Evolutionary conservation across 1,140 invertebrate genomes (phyloP), one percentile per base, ranked within the genome.

Genomic region (Dendrolimus kikuchii): DNA sequence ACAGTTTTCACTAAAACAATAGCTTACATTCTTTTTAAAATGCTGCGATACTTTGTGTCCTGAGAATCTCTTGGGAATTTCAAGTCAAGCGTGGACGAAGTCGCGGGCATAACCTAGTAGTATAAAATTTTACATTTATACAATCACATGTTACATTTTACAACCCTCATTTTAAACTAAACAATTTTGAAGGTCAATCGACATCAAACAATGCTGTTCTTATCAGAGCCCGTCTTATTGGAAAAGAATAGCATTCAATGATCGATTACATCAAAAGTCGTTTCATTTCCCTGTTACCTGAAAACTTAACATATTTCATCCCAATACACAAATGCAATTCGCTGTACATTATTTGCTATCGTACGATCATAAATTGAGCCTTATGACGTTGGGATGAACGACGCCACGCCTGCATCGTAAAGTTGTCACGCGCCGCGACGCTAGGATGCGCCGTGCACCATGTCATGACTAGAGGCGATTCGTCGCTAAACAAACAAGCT

Each of bases 401-500:
- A 39, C 37, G 50, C 6, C 38, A 42, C 6, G n/a, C 9, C 48
- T 59, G 57, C 51, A 57, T 9, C 49, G 40, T 55, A 56, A 61
- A 47, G 49, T 58, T 56, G 59, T 49, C 52, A 46, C 23, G 49
- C 51, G 49, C 46, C 51, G 39, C 47, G 42, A 64, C 44, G 44
- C 51, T 74, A 51, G 53, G 68, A 77, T 77, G 68, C 71, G 65
- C 74, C 61, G 44, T 81, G 77, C 77, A 81, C 68, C 64, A 58
- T 86, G 59, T 75, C 81, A 81, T 86, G 81, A 71, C 79, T 77
- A 80, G 62, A 66, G 73, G 65, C 80, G 77, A 86, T 86, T 82
- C 79, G 74, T 82, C 74, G 77, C 68, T 76, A 68, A 78, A 78
- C 76, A 86, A 83, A 86, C 82, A 86, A 84, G 73, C 74, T 84